Percentiles rank a stretch among this genome's conserved stretches.
Conservation (phyloP, 1,140 invertebrate species). For the Drosophila nikananu region DNA sequence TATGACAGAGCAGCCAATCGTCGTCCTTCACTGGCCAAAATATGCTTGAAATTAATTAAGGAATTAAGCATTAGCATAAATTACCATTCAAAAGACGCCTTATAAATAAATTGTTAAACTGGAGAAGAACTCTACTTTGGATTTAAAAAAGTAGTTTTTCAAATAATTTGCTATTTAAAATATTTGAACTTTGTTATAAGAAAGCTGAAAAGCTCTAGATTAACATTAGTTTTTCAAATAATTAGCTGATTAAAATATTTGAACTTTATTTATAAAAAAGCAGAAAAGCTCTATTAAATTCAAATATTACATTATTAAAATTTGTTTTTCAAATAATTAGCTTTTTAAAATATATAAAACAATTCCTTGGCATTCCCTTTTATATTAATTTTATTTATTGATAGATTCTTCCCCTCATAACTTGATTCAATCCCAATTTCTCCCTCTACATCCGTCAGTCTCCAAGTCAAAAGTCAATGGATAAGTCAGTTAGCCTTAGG, state of each 20-base stretch:
- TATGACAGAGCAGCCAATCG: constrained; percentile 10
- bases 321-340: neutral
- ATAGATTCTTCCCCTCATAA: neutral
- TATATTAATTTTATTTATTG: neutral
- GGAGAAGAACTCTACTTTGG: too few species aligned
- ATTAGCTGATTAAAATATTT: too few species aligned
- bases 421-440: neutral
- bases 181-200: too few species aligned
- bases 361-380: too few species aligned
- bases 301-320: too few species aligned
- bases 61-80: neutral
- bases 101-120: too few species aligned
- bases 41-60: neutral
- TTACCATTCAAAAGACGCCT: neutral
- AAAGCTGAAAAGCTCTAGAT: too few species aligned
- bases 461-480: constrained; percentile 41
- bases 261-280: too few species aligned
- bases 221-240: too few species aligned
- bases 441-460: neutral
- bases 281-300: too few species aligned
- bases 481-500: constrained; percentile 23
- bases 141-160: neutral
- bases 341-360: neutral
- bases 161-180: neutral
- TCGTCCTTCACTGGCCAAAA: neutral